These are phyloP conservation scores for Drosophila obscura DNA, from an alignment of 1,140 invertebrate genomes.

Conservation along the genomic window DNA sequence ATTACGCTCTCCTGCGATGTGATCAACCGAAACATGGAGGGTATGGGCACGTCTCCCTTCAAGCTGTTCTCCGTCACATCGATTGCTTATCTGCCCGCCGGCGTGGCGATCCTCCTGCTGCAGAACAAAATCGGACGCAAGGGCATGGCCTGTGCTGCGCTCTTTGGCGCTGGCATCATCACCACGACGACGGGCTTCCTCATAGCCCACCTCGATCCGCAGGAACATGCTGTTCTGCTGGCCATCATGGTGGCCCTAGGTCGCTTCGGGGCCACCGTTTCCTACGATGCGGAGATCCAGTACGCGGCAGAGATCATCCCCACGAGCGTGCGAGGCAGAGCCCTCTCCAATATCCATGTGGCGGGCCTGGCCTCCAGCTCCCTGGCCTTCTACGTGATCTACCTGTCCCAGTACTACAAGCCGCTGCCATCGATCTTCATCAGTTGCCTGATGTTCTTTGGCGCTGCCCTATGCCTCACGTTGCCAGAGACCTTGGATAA, in stretches of 20 bases:
- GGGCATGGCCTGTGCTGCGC: conserved; percentile 85
- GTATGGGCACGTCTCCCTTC: conserved; percentile 85
- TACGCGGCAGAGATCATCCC: conserved; percentile 88
- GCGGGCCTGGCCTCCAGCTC: conserved; percentile 84
- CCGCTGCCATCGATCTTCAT: conserved; percentile 85
- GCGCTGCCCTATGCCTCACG: conserved; percentile 85
- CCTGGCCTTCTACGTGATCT: conserved; percentile 77
- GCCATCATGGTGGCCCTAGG: conserved; percentile 84
- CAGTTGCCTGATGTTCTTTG: conserved; percentile 85
- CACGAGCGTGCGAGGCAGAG: conserved; percentile 86
- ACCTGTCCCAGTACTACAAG: conserved; percentile 84
- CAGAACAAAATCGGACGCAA: conserved; percentile 86
- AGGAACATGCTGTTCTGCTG: conserved; percentile 59
- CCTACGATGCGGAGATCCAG: conserved; percentile 87
- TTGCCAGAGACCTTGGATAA: conserved; percentile 86
- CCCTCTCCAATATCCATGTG: conserved; percentile 85
- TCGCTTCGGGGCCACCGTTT: conserved; percentile 86
- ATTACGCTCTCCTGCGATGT: conserved; percentile 87
- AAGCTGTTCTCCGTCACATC: conserved; percentile 85
- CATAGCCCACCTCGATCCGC: conserved; percentile 53
- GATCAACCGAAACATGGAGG: conserved; percentile 86
- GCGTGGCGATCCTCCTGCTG: conserved; percentile 85
- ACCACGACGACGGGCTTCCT: conserved; percentile 72
- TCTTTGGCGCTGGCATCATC: conserved; percentile 85
- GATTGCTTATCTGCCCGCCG: conserved; percentile 85